A percentile compares a stretch with the other conserved stretches of the same genome.
phyloP scores from a whole-genome alignment of 2,797 vertebrate genomes.

The Lycodopsis pacificus region DNA sequence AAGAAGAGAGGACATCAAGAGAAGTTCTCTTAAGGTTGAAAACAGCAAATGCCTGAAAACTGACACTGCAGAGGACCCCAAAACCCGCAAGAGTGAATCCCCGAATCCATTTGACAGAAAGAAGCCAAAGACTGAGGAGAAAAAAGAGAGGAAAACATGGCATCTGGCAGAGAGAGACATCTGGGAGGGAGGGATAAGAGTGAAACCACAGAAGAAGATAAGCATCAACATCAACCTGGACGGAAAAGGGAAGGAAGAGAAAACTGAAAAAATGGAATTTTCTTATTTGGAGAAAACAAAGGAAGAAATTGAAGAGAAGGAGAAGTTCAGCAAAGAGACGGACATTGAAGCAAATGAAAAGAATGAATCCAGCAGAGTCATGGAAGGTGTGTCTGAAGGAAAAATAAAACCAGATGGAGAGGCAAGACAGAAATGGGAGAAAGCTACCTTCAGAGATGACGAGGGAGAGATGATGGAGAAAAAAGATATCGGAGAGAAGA shows the following conservation, averaged over 20 bases:
- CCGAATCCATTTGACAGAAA: conserved; percentile 77
- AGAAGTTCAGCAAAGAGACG: conserved; percentile 62
- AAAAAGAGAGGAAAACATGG: conserved; percentile 68
- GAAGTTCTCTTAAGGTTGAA: conserved; percentile 81
- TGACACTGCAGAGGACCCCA: conserved; percentile 70
- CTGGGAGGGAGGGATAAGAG: conserved; percentile 83
- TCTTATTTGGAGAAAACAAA: conserved; percentile 82
- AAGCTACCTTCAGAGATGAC: conserved; percentile 23
- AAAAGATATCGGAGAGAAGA: not conserved
- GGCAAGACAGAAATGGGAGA: conserved; percentile 3
- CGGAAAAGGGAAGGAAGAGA: conserved; percentile 86
- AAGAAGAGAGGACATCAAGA: conserved; percentile 83
- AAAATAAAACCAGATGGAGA: conserved; percentile 19
- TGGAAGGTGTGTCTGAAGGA: not conserved
- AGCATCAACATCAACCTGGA: conserved; percentile 96
- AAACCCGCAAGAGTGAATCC: conserved; percentile 68
- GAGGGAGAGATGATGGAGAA: not conserved
- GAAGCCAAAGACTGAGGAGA: conserved; percentile 80
- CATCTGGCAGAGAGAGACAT: conserved; percentile 68
- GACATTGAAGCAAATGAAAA: conserved; percentile 1
- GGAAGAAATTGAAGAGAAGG: conserved; percentile 84
- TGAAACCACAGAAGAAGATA: conserved; percentile 91
- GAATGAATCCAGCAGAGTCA: conserved; percentile 12
- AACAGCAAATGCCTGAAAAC: conserved; percentile 78
- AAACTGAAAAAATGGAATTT: conserved; percentile 65